Percentiles rank a stretch among this genome's conserved stretches.
Evolutionary conservation across 2,797 vertebrate species (phyloP).

Genomic region (Pseudopleuronectes americanus): DNA sequence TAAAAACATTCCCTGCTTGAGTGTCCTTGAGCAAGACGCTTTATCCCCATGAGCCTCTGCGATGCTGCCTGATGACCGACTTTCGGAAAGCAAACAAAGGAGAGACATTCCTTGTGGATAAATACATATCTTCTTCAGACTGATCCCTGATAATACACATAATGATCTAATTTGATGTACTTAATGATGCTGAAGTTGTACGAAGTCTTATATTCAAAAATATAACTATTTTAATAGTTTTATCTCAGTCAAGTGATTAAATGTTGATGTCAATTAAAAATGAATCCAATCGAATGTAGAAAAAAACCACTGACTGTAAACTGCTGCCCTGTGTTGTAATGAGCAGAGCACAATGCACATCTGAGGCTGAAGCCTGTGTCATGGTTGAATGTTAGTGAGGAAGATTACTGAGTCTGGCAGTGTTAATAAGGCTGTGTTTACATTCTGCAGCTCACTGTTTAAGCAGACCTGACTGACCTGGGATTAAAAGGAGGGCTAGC

Average conservation of each 20-base stretch:
- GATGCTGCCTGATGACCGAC: background rate
- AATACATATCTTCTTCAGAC: constrained; percentile 2
- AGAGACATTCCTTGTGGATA: background rate
- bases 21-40: constrained; percentile 9
- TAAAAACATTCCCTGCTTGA: constrained; percentile 11
- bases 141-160: background rate
- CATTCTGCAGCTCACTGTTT: constrained; percentile 71
- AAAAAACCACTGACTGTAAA: constrained; percentile 2
- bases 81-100: background rate
- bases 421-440: constrained; percentile 83
- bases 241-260: constrained; percentile 18
- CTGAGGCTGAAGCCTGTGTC: constrained; percentile 44
- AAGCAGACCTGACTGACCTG: constrained; percentile 72
- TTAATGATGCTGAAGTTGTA: background rate
- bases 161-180: background rate
- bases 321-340: constrained; percentile 4
- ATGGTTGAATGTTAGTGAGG: constrained; percentile 59
- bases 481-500: constrained; percentile 70
- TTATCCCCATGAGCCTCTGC: constrained; percentile 4
- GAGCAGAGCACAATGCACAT: constrained; percentile 38
- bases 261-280: constrained; percentile 23
- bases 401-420: constrained; percentile 67
- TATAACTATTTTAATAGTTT: constrained; percentile 11
- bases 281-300: constrained; percentile 14
- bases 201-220: background rate